Base-by-base conservation (phyloP, 2,113 vertebrate species). In the Sorex araneus region DNA sequence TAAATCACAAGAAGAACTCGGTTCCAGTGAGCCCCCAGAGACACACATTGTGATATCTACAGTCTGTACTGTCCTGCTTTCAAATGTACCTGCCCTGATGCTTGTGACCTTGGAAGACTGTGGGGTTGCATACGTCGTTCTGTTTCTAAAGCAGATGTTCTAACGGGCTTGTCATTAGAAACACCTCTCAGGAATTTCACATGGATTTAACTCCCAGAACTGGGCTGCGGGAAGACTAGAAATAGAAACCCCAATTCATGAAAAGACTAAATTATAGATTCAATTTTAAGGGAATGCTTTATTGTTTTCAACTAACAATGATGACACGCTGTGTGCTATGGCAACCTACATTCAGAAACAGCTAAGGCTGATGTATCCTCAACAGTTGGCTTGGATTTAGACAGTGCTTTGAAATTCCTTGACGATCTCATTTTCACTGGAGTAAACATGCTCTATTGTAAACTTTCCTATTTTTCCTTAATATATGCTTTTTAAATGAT, bases 221-320 rank as follows among this genome's bases (percentile, higher is more conserved):
- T 70, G 40, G 85, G 18, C 28, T n/a, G 36, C 8, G 12, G 11
- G 45, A 84, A 73, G 50, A 70, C 54, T 50, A 81, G 82, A 92
- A 77, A 27, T 28, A 40, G 70, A 90, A 87, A 79, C 13, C 18
- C 27, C 57, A 40, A 69, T 88, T 87, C 63, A 63, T 88, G 76
- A 85, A 63, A 67, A 79, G 30, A 30, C 71, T 34, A 47, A 80
- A 73, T 85, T 75, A 73, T 47, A 86, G 70, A 90, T 67, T 82
- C 57, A 40, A 0, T 87, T 79, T 93, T 71, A 90, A 84, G 77
- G 28, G 75, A 85, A 73, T 79, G 40, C 12, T 70, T 83, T 73
- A 69, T 57, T 90, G 87, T 60, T 83, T 93, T 95, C 54, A 76
- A 77, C 81, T 84, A 73, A 79, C 82, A 80, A 18, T n/a, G 91